phyloP scores from a whole-genome alignment of 2,113 vertebrate genomes.

The Speoplatyrhinus poulsoni region DNA sequence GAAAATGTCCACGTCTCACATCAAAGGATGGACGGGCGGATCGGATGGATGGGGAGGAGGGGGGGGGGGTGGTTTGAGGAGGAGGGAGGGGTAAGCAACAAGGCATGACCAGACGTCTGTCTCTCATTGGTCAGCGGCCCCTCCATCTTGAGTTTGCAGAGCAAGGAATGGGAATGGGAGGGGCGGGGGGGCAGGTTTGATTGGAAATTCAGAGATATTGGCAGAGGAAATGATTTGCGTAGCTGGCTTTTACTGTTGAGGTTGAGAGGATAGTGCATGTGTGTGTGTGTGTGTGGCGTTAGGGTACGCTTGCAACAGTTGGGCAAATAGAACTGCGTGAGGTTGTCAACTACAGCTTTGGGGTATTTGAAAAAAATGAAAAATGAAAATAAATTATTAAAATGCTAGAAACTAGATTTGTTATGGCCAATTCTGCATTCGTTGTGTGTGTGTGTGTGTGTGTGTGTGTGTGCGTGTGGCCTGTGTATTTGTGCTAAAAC shows the following conservation, averaged over 20 bases:
- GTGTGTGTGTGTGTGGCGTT: neutral
- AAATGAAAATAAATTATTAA: neutral
- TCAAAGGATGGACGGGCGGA: conserved; percentile 53
- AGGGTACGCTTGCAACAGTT: conserved; percentile 27
- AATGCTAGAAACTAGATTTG: neutral
- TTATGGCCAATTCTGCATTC: conserved; percentile 34
- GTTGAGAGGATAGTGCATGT: conserved; percentile 5
- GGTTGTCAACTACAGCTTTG: conserved; percentile 56
- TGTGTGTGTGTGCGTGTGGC: neutral
- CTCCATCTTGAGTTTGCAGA: conserved; percentile 57
- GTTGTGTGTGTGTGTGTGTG: neutral
- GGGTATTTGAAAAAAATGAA: neutral
- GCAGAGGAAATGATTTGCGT: conserved; percentile 56
- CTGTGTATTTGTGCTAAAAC: neutral
- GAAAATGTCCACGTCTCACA: conserved; percentile 65
- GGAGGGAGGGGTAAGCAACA: conserved; percentile 16
- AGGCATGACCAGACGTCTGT: conserved; percentile 64
- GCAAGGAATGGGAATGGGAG: neutral
- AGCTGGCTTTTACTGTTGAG: conserved; percentile 43
- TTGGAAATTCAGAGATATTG: conserved; percentile 65
- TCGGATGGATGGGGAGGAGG: neutral
- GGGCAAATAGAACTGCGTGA: conserved; percentile 40
- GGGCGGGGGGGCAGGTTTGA: conserved; percentile 23
- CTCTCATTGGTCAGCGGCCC: conserved; percentile 59
- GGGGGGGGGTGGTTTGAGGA: neutral